Percentiles rank a stretch among this genome's conserved stretches.
phyloP scores from a whole-genome alignment of 2,888 invertebrate genomes.

The Ormyrus rosae region DNA sequence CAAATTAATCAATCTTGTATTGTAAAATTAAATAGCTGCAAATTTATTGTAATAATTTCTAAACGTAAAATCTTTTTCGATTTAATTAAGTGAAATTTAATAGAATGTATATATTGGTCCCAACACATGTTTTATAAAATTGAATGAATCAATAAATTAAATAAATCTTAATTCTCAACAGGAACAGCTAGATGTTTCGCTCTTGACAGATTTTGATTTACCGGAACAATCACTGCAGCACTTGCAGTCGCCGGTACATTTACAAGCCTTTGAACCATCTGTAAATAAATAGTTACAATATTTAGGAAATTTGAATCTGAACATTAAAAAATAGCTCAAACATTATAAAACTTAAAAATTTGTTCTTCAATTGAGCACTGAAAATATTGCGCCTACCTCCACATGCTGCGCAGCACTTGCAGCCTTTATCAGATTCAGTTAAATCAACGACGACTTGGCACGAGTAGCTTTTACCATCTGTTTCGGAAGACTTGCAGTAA shows the following conservation, averaged over 20 bases:
- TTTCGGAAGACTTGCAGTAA: slow-evolving; percentile 1
- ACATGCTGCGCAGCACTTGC: slow-evolving; percentile 48
- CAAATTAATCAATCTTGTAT: no score
- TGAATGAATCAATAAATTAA: neutral
- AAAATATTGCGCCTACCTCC: neutral
- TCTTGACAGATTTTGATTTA: neutral
- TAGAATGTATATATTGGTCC: no score
- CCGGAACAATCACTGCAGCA: slow-evolving; percentile 27
- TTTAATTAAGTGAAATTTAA: no score
- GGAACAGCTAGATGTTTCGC: slow-evolving; percentile 10
- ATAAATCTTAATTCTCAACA: slow-evolving; percentile 12
- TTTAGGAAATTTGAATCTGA: no score
- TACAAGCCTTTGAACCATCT: slow-evolving; percentile 33
- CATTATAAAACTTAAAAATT: no score
- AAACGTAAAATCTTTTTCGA: no score
- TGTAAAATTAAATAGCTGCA: no score
- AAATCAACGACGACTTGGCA: slow-evolving; percentile 23
- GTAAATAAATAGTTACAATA: neutral
- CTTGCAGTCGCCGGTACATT: slow-evolving; percentile 17
- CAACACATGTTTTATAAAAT: no score
- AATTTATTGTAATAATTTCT: no score
- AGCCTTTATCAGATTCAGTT: neutral
- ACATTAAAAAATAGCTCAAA: neutral
- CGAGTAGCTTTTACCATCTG: neutral
- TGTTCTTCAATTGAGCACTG: no score